phyloP scores from a whole-genome alignment of 2,113 vertebrate species.

The Catharus bicknelli region DNA sequence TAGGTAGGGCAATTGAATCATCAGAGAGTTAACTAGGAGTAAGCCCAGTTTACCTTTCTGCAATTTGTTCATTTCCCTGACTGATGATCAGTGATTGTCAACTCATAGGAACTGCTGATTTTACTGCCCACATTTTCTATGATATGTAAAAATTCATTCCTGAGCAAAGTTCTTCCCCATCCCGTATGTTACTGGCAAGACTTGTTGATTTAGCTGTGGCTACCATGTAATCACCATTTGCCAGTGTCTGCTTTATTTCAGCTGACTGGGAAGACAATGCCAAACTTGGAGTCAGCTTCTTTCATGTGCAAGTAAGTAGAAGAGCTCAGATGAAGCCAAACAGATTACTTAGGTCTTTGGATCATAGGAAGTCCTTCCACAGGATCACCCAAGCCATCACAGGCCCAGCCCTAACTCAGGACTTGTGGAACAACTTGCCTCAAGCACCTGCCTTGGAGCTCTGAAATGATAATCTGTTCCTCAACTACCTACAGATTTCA shows the following conservation, averaged over 20 bases:
- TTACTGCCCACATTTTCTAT: neutral
- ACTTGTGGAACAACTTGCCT: neutral
- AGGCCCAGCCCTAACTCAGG: neutral
- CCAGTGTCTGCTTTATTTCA: neutral
- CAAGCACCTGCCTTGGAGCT: conserved; percentile 69
- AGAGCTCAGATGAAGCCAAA: neutral
- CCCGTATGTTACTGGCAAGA: neutral
- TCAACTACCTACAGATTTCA: conserved; percentile 74
- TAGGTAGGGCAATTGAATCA: neutral
- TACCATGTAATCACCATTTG: neutral
- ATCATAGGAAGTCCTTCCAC: neutral
- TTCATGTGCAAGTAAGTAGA: neutral
- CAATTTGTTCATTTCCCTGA: neutral
- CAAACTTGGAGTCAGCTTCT: neutral
- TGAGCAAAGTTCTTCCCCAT: neutral
- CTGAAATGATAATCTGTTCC: conserved; percentile 72
- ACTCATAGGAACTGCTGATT: neutral
- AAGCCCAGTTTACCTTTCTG: neutral
- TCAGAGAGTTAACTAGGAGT: neutral
- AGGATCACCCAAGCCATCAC: neutral
- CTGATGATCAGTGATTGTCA: neutral
- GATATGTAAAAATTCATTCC: neutral
- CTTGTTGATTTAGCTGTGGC: neutral
- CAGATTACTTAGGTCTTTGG: neutral
- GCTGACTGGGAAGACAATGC: neutral